Base-by-base conservation (phyloP, 2,797 vertebrate genomes). In the Tragopan temminckii region DNA sequence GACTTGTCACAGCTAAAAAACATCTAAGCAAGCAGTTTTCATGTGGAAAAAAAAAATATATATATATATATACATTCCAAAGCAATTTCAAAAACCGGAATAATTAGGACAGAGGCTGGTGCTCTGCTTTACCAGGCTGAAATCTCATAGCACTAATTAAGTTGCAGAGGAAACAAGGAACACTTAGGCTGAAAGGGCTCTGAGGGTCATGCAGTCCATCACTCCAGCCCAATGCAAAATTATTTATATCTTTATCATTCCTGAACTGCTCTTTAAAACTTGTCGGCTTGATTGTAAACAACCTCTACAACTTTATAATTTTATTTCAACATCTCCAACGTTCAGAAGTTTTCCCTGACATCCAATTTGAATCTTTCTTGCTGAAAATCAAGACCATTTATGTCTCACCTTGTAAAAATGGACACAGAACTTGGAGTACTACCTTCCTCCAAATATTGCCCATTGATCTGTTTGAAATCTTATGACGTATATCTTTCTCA, bases 1-100 rank as follows among this genome's bases (percentile, higher is more conserved):
- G 64, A 90, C 52, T 25, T 87, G 57, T 68, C 85, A 77, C 21
- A 80, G 46, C 35, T 88, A 25, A 88, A 94, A 94, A 90, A 36
- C 63, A 84, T 61, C 40, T 57, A 36, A 88, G 14, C 52, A 84
- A 91, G 70, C 52, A 74, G 43, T 71, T 90, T 85, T 64, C 36
- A 18, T 58, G 11, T 52, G 52, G 12, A 13, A 24, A 48, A 46
- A 11, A 19, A 31, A 5, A 43, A n/a, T n/a, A n/a, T n/a, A n/a
- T 40, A 40, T 40, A 40, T 40, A 40, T 40, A 40, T 40, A 43
- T 18, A 43, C 9, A 43, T 38, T 81, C 40, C 9, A 45, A 55
- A 40, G 43, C 46, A 50, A 38, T 75, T 86, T 93, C 35, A 43
- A 84, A 85, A 77, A 48, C 23, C 63, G n/a, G 38, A 71, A 7